These are phyloP conservation scores for Leptoclinus maculatus DNA, from an alignment of 2,797 vertebrate species.

Conservation along the genomic window DNA sequence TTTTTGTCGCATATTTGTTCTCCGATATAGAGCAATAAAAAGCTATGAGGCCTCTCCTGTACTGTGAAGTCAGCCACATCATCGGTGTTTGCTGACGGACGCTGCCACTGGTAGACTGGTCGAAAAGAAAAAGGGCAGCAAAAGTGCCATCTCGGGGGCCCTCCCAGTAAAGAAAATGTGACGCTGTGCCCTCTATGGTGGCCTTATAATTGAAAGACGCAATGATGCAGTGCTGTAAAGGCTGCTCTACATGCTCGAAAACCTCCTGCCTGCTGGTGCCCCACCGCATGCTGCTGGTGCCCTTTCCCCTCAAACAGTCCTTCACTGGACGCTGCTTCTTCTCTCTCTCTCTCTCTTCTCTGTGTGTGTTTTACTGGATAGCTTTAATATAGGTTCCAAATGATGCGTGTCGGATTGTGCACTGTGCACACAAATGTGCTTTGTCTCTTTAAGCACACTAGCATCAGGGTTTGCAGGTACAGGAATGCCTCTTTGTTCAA, in stretches of 20 bases:
- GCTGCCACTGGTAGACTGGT: not conserved
- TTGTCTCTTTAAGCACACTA: not conserved
- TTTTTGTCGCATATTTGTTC: conserved; percentile 38
- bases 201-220: not conserved
- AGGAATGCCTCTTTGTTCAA: not conserved
- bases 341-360: not conserved
- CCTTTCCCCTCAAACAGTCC: too few species aligned
- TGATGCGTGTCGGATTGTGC: too few species aligned
- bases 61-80: conserved; percentile 13
- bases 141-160: not conserved
- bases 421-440: too few species aligned
- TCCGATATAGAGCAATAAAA: conserved; percentile 41
- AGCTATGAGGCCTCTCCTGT: conserved; percentile 40
- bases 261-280: too few species aligned
- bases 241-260: too few species aligned
- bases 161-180: not conserved
- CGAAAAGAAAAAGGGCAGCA: not conserved
- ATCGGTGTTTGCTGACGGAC: not conserved
- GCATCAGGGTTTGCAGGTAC: not conserved
- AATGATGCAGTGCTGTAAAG: not conserved
- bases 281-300: too few species aligned
- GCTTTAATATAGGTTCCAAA: not conserved
- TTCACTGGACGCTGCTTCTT: too few species aligned
- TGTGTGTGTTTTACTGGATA: not conserved
- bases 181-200: not conserved